phyloP scores from a whole-genome alignment of 1,140 invertebrate species.

The Centruroides vittatus region DNA sequence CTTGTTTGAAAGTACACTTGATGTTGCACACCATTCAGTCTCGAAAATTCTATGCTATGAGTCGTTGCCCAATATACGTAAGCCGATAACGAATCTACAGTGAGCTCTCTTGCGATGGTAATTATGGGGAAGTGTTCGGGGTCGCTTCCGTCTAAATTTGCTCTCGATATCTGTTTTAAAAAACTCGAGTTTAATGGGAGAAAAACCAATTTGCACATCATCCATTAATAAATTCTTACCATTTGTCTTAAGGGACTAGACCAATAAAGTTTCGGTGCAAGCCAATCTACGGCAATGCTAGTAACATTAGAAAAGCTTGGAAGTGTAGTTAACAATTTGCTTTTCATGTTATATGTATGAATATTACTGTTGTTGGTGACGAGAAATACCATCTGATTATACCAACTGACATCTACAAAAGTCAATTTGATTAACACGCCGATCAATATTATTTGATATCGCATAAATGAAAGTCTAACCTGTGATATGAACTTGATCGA shows the following conservation, averaged over 20 bases:
- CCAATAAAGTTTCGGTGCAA: slow-evolving; percentile 78
- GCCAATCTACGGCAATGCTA: slow-evolving; percentile 72
- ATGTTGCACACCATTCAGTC: slow-evolving; percentile 59
- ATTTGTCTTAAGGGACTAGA: slow-evolving; percentile 62
- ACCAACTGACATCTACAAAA: slow-evolving; percentile 45
- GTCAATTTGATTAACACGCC: neutral
- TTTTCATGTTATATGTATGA: slow-evolving; percentile 51
- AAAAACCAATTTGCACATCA: neutral
- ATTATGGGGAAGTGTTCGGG: slow-evolving; percentile 60
- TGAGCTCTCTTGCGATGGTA: slow-evolving; percentile 59
- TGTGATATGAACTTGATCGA: slow-evolving; percentile 9
- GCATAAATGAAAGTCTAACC: neutral
- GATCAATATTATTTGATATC: no score
- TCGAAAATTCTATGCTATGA: slow-evolving; percentile 58
- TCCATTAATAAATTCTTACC: slow-evolving; percentile 16
- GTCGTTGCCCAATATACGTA: slow-evolving; percentile 71
- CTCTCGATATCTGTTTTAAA: slow-evolving; percentile 42
- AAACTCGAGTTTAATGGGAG: neutral
- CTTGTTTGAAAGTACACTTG: slow-evolving; percentile 53
- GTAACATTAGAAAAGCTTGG: slow-evolving; percentile 51
- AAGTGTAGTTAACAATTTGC: slow-evolving; percentile 35
- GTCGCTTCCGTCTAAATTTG: slow-evolving; percentile 47
- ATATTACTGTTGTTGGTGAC: slow-evolving; percentile 56
- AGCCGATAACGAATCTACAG: slow-evolving; percentile 62
- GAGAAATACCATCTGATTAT: slow-evolving; percentile 49